Evolutionary conservation across 2,797 vertebrate species (phyloP), one percentile per base, ranked within the genome.

Genomic region (Squalus acanthias): DNA sequence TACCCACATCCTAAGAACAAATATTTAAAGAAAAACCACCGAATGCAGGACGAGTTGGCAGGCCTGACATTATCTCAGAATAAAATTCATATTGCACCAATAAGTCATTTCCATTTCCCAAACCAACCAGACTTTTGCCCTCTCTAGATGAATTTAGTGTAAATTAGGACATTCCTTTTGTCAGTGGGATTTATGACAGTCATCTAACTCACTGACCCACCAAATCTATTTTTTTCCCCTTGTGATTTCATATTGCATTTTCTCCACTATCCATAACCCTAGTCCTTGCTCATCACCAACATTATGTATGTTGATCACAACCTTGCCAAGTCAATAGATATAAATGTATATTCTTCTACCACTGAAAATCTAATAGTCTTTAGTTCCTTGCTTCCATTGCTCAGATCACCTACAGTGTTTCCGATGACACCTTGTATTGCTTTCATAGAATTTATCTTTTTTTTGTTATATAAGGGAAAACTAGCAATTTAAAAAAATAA

Each of bases 21-120:
- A 91, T 63, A 91, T 91, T 91, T 91, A 63, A 91, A 91, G 60
- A 63, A n/a, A 91, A 91, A 65, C 8, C 88, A 91, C 29, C 33
- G 88, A 91, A n/a, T 91, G 4, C 88, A 91, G 26, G 88, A 91
- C 2, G 33, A n/a, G 57, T 65, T n/a, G 9, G 15, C 57, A 91
- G 33, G 60, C 29, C 87, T 91, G 26, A 60, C 13, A n/a, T 63
- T 29, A n/a, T 17, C 15, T 91, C 29, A 63, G 33, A 65, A 91
- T 15, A 89, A 91, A 91, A 89, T 24, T 89, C 50, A 89, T 26
- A 57, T 26, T 65, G 88, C 60, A 29, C 15, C 29, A 33, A 65
- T 20, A 91, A 91, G 88, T 33, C 60, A 63, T n/a, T 91, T n/a
- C 5, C 15, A 29, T 91, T 65, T n/a, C 60, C 33, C 29, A 65